Evolutionary conservation across 2,113 vertebrate species (phyloP).

Genomic region (Sakesphorus luctuosus): DNA sequence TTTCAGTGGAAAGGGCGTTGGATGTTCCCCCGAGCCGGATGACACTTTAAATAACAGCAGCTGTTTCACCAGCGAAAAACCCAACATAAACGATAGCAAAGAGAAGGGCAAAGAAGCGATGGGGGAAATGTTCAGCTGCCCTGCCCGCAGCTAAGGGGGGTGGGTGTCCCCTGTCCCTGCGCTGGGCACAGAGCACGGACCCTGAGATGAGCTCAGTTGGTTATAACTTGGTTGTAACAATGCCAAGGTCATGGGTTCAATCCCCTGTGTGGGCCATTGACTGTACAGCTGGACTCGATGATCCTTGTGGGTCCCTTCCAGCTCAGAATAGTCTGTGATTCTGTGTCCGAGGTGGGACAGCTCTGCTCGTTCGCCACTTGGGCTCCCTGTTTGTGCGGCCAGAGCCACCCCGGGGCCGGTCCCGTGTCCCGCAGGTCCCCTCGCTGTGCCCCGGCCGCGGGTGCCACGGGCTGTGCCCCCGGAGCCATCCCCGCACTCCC

Average conservation of each 20-base stretch:
- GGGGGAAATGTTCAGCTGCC: too few species aligned
- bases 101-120: not conserved
- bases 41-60: not conserved
- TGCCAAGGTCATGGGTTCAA: too few species aligned
- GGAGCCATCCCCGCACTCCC: not conserved
- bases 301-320: too few species aligned
- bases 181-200: accelerated
- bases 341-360: not conserved
- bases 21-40: not conserved
- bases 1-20: not conserved
- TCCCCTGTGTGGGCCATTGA: too few species aligned
- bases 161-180: not conserved
- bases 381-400: not conserved
- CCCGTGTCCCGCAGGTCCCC: not conserved
- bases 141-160: not conserved
- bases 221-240: too few species aligned
- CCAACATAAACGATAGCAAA: not conserved
- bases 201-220: not conserved
- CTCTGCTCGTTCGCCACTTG: not conserved
- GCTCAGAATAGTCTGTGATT: too few species aligned
- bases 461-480: accelerated
- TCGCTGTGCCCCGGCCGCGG: not conserved
- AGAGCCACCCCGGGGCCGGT: not conserved
- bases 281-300: too few species aligned
- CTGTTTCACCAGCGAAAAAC: not conserved